phyloP scores from a whole-genome alignment of 2,888 invertebrate genomes.

The Stegana nigrithorax region DNA sequence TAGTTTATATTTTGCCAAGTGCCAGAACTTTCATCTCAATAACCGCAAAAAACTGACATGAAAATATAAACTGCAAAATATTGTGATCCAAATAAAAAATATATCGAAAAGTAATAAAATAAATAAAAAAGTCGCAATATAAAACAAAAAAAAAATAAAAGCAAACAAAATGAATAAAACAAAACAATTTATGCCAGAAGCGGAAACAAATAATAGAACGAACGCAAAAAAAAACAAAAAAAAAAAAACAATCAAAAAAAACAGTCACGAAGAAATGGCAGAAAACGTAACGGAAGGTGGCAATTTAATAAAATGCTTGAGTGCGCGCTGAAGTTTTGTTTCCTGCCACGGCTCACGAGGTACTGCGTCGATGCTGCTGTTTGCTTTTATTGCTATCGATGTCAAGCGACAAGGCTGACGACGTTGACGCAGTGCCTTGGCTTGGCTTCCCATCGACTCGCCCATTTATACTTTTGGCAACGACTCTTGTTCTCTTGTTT shows the following conservation, averaged over 20 bases:
- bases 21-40: slow-evolving; percentile 5
- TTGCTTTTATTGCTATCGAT: no score
- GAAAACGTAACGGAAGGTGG: slow-evolving; percentile 60
- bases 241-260: slow-evolving; percentile 37
- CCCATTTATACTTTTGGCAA: neutral
- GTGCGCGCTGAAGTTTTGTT: slow-evolving; percentile 59
- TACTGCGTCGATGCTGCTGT: no score
- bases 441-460: no score
- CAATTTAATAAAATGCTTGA: slow-evolving; percentile 66
- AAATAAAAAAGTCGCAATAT: slow-evolving; percentile 2
- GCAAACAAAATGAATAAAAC: slow-evolving; percentile 3
- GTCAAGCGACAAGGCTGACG: neutral
- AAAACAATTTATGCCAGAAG: slow-evolving; percentile 45
- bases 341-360: no score
- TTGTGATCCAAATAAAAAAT: slow-evolving; percentile 4
- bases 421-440: no score
- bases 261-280: slow-evolving; percentile 21
- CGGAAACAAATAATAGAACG: slow-evolving; percentile 58
- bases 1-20: slow-evolving; percentile 1
- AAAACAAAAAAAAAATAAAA: slow-evolving; percentile 13
- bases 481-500: no score
- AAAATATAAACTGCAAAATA: slow-evolving; percentile 16
- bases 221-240: slow-evolving; percentile 49
- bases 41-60: slow-evolving; percentile 3
- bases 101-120: neutral